Conservation (phyloP, 1,140 invertebrate genomes). For the Coelopa frigida region DNA sequence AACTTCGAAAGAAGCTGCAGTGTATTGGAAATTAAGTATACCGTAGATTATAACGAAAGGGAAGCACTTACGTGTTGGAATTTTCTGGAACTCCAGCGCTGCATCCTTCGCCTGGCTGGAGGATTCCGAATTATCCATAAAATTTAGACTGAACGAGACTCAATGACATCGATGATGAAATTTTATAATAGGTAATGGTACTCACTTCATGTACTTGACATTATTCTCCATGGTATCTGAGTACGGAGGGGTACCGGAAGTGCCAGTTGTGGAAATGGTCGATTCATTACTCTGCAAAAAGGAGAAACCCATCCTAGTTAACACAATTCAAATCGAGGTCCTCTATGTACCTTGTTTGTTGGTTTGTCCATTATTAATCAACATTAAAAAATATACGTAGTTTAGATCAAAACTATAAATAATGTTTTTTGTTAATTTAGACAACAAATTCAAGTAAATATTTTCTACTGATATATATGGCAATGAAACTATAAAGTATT, state of each 20-base stretch:
- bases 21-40: neutral
- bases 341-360: neutral
- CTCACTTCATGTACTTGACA: constrained; percentile 13
- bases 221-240: constrained; percentile 11
- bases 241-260: constrained; percentile 1
- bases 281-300: constrained; percentile 9
- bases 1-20: neutral
- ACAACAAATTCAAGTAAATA: constrained; percentile 12
- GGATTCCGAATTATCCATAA: constrained; percentile 11
- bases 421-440: constrained; percentile 9
- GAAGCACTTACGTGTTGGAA: constrained; percentile 10
- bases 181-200: neutral
- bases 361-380: constrained; percentile 5
- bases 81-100: constrained; percentile 6
- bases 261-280: constrained; percentile 11
- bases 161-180: neutral
- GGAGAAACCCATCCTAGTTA: too few relatives aligned
- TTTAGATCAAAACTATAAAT: constrained; percentile 6
- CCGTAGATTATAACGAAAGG: neutral
- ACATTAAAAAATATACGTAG: neutral
- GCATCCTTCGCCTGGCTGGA: constrained; percentile 6
- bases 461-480: too few relatives aligned
- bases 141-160: constrained; percentile 7
- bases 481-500: too few relatives aligned
- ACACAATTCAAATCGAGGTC: too few relatives aligned